Evolutionary conservation across 2,113 vertebrate species (phyloP).

Genomic region (Sisor rabdophorus): DNA sequence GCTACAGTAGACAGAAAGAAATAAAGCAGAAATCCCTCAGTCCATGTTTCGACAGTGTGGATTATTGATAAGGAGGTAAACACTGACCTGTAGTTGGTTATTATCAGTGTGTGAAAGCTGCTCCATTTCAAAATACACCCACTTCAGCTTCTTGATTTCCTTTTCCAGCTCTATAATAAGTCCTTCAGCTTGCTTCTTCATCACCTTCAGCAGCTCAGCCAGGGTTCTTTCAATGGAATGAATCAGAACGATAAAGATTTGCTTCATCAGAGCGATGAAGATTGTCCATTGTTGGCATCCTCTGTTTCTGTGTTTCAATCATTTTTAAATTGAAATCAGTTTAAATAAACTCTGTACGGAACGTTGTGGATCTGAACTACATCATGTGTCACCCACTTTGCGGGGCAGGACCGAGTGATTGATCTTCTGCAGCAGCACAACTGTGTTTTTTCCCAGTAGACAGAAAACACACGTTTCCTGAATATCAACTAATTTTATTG

Average conservation of each 20-base stretch:
- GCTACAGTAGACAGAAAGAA: constrained; percentile 41
- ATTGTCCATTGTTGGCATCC: background rate
- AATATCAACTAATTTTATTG: background rate
- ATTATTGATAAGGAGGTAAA: background rate
- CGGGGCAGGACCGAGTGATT: background rate
- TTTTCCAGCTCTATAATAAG: constrained; percentile 30
- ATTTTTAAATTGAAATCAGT: too few species aligned
- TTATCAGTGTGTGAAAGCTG: constrained; percentile 41
- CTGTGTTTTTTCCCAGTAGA: background rate
- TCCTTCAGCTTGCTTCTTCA: constrained; percentile 23
- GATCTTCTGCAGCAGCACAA: background rate
- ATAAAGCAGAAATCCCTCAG: constrained; percentile 22
- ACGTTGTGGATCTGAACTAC: background rate
- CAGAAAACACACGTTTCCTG: too few species aligned
- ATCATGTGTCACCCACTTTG: constrained; percentile 1
- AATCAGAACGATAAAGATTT: constrained; percentile 19
- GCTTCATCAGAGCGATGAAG: too few species aligned
- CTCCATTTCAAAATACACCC: constrained; percentile 33
- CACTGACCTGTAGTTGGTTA: constrained; percentile 41
- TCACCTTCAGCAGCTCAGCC: background rate
- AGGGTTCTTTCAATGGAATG: constrained; percentile 6
- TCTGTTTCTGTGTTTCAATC: constrained; percentile 10
- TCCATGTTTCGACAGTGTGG: background rate
- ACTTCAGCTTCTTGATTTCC: constrained; percentile 41
- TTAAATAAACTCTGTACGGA: background rate